Percentiles rank a stretch among this genome's conserved stretches.
Conservation (phyloP, 2,797 vertebrate genomes). For the Spheniscus humboldti region DNA sequence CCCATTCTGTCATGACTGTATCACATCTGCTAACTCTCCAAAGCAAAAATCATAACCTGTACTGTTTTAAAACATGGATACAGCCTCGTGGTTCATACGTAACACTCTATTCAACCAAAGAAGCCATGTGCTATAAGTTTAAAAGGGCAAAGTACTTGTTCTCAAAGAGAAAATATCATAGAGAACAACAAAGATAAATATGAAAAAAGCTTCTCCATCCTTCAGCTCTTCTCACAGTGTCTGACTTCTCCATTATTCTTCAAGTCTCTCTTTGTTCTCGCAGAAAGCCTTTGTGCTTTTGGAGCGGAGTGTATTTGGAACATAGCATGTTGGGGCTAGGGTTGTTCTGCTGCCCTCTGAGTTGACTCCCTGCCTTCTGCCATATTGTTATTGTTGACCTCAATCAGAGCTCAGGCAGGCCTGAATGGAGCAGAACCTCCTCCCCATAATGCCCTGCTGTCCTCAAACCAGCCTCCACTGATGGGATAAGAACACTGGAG, state of each 20-base stretch:
- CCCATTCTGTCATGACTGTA: constrained; percentile 69
- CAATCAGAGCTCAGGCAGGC: background rate
- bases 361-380: background rate
- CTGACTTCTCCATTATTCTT: background rate
- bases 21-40: constrained; percentile 45
- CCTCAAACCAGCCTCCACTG: background rate
- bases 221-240: background rate
- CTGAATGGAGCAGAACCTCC: background rate
- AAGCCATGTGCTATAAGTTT: background rate
- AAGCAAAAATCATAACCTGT: constrained; percentile 32
- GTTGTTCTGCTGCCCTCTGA: background rate
- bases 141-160: background rate
- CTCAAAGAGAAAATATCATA: constrained; percentile 1
- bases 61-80: background rate
- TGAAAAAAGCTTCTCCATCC: background rate
- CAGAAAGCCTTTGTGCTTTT: background rate
- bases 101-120: constrained; percentile 20
- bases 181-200: background rate
- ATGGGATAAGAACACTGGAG: background rate
- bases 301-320: background rate
- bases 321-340: background rate
- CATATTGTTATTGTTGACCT: background rate
- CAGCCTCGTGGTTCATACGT: background rate
- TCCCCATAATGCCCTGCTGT: background rate
- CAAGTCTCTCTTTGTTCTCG: background rate